Percentiles rank a stretch among this genome's conserved stretches.
Conservation (phyloP, 2,797 vertebrate species). For the Chiloscyllium punctatum region DNA sequence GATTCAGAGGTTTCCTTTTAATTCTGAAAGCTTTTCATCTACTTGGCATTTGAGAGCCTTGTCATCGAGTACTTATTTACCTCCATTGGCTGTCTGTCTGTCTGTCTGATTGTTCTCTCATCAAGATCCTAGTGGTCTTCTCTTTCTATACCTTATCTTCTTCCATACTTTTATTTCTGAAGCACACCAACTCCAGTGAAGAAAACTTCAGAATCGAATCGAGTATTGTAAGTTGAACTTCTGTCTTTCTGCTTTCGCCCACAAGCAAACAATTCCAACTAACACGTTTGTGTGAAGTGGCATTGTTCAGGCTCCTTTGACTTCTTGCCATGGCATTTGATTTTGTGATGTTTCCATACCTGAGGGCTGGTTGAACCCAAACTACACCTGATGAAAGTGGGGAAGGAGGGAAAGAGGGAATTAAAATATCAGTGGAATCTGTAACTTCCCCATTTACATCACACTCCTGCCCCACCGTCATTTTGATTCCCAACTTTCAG, state of each 20-base stretch:
- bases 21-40: background rate
- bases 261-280: background rate
- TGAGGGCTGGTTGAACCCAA: background rate
- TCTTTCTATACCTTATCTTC: constrained; percentile 14
- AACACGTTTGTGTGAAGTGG: background rate
- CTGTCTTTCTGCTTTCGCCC: background rate
- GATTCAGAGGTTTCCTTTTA: background rate
- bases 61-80: background rate
- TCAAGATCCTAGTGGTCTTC: constrained; percentile 1
- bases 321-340: background rate
- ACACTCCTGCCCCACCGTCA: background rate
- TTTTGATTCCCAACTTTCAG: background rate
- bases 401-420: too few relatives aligned
- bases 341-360: background rate
- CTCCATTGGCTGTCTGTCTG: constrained; percentile 33
- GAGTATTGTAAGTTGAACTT: constrained; percentile 51
- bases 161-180: constrained; percentile 40
- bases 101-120: constrained; percentile 41
- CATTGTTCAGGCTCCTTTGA: background rate
- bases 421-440: background rate
- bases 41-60: background rate
- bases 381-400: background rate
- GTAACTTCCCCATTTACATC: background rate
- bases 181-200: constrained; percentile 46
- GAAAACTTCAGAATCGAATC: constrained; percentile 47